Conservation (phyloP, 1,140 invertebrate genomes). For the Cherax quadricarinatus region DNA sequence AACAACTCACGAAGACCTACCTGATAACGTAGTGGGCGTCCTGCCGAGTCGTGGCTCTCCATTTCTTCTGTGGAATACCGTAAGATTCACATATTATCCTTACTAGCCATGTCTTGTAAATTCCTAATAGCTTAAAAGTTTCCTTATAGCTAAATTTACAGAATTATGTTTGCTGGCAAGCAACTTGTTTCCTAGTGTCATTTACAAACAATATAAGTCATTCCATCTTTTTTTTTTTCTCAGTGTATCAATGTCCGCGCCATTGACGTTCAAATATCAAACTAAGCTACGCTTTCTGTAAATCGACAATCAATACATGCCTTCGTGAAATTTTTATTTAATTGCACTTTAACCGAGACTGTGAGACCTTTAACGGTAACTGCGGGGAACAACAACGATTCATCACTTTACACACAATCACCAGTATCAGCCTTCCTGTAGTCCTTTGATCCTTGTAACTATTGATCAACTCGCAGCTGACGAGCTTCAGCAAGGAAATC, state of each 20-base stretch:
- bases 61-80: neutral
- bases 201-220: neutral
- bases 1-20: neutral
- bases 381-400: too few species aligned
- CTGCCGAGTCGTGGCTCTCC: neutral
- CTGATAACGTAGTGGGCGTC: neutral
- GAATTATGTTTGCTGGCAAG: neutral
- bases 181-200: neutral
- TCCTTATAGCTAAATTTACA: neutral
- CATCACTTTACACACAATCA: too few species aligned
- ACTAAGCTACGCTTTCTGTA: too few species aligned
- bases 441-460: neutral
- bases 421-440: neutral
- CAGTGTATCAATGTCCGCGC: too few species aligned
- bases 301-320: neutral
- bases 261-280: too few species aligned
- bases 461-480: neutral
- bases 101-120: neutral
- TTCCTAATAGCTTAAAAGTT: neutral
- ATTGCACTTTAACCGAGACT: too few species aligned
- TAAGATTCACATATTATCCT: neutral
- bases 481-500: neutral
- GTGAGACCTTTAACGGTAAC: too few species aligned
- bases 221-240: too few species aligned
- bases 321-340: too few species aligned